Evolutionary conservation across 2,113 vertebrate genomes (phyloP).

Genomic region (Stercorarius parasiticus): DNA sequence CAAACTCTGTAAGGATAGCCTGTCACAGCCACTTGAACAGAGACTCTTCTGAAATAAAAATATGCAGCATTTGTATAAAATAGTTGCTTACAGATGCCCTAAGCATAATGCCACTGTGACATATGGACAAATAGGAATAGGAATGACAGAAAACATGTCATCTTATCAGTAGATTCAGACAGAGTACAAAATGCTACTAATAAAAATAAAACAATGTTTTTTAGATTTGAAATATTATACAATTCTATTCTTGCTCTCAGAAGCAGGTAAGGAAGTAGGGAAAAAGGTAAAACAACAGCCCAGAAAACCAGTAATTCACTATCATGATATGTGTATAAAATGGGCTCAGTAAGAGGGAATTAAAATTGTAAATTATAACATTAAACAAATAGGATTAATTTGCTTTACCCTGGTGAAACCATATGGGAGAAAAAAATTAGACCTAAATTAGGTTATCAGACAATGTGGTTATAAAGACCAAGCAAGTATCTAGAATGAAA

Average conservation of each 20-base stretch:
- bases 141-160: neutral
- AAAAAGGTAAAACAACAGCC: neutral
- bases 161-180: neutral
- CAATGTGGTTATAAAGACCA: neutral
- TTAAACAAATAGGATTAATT: constrained; percentile 3
- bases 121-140: neutral
- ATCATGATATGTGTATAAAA: neutral
- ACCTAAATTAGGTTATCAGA: neutral
- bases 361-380: neutral
- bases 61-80: neutral
- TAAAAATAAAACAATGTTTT: neutral
- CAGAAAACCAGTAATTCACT: neutral
- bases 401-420: neutral
- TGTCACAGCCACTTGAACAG: neutral
- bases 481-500: neutral
- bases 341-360: neutral
- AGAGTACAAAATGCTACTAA: neutral
- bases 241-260: neutral
- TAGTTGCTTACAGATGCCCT: neutral
- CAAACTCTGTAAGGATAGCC: neutral
- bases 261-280: neutral
- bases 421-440: neutral
- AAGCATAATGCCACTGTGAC: neutral
- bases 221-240: neutral
- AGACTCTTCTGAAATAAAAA: neutral